Evolutionary conservation across 2,113 vertebrate genomes (phyloP).

Genomic region (Neolamprologus brichardi): DNA sequence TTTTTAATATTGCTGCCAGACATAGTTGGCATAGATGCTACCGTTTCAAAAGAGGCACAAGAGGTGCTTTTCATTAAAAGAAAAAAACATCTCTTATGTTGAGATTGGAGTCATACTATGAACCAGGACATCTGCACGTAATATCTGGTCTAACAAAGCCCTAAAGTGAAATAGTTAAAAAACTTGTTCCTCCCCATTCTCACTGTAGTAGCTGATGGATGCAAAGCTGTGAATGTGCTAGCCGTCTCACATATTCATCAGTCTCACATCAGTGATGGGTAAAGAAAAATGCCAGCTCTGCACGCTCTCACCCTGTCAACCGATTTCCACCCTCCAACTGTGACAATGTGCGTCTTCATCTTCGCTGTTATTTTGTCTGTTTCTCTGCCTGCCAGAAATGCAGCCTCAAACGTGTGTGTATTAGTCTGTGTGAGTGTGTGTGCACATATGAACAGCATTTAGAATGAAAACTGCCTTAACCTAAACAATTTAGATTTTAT

Average conservation of each 20-base stretch:
- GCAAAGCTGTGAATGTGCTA: conserved; percentile 14
- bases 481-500: background rate
- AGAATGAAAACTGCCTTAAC: background rate
- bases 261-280: conserved; percentile 50
- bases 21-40: background rate
- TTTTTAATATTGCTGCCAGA: background rate
- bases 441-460: background rate
- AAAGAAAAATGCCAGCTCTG: conserved; percentile 56
- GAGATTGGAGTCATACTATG: background rate
- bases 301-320: conserved; percentile 66
- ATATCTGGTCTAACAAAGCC: background rate
- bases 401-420: background rate
- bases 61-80: background rate
- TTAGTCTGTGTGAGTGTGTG: background rate
- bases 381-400: background rate
- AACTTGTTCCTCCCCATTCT: background rate
- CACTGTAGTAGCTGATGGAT: background rate
- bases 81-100: background rate
- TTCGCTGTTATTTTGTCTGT: conserved; percentile 35
- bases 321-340: conserved; percentile 33
- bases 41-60: background rate
- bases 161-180: background rate
- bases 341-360: conserved; percentile 55
- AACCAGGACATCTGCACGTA: background rate
- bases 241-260: conserved; percentile 59